Conservation (phyloP, 35 echinoderm and acorn worm species). For the Lytechinus variegatus region DNA sequence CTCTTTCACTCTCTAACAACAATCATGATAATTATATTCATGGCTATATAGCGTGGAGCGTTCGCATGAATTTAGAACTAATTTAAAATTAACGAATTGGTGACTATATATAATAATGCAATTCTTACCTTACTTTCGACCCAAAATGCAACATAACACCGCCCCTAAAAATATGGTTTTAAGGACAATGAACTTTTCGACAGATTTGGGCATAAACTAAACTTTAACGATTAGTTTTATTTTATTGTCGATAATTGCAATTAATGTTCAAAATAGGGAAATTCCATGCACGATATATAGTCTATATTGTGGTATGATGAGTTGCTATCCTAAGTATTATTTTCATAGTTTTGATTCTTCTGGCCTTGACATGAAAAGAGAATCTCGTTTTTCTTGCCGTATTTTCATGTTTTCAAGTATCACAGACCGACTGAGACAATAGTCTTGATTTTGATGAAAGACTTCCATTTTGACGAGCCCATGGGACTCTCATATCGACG, state of each 20-base stretch:
- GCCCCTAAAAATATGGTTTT: neutral
- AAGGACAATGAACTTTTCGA: neutral
- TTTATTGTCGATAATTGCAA: neutral
- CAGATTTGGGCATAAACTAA: too few species aligned
- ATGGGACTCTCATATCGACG: neutral
- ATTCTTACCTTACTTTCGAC: too few species aligned
- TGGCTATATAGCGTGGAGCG: too few species aligned
- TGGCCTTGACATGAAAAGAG: neutral
- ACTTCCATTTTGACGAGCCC: constrained; percentile 21
- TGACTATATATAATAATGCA: too few species aligned
- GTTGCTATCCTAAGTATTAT: neutral
- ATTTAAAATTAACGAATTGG: too few species aligned
- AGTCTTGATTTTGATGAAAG: constrained; percentile 44
- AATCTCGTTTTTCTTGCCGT: neutral
- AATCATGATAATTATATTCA: too few species aligned
- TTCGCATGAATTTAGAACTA: too few species aligned
- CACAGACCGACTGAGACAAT: constrained; percentile 15
- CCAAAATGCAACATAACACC: too few species aligned
- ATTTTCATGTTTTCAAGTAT: constrained; percentile 6
- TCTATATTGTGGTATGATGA: neutral
- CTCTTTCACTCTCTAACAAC: too few species aligned
- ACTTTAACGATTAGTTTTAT: neutral
- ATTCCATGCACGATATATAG: neutral
- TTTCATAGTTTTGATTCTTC: neutral
- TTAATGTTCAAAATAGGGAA: neutral